These are phyloP conservation scores for Leptopilina drosophilae DNA, from an alignment of 2,888 invertebrate genomes.

Conservation along the genomic window DNA sequence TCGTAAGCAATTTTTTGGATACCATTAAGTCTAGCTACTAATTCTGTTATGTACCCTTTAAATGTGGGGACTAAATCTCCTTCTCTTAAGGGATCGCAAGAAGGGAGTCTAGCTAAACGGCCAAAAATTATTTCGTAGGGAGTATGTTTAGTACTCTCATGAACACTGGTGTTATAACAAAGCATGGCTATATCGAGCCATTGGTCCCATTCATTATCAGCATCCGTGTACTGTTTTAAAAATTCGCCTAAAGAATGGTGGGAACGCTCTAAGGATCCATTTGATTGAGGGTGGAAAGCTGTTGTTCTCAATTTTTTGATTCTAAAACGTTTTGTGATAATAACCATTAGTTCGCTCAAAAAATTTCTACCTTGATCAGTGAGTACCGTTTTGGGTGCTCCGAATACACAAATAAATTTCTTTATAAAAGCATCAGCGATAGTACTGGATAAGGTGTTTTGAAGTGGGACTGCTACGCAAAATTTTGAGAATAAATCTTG, in stretches of 20 bases:
- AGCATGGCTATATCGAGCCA: conserved; percentile 53
- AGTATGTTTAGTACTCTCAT: conserved; percentile 49
- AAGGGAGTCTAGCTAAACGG: conserved; percentile 38
- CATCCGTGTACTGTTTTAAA: conserved; percentile 44
- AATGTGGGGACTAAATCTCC: neutral
- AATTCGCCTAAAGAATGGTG: conserved; percentile 45
- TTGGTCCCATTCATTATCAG: conserved; percentile 52
- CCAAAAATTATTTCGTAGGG: conserved; percentile 54
- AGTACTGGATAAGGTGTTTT: no score
- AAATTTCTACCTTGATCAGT: neutral
- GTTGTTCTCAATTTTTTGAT: neutral
- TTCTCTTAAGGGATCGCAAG: neutral
- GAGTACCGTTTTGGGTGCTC: neutral
- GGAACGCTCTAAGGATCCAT: conserved; percentile 47
- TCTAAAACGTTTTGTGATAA: neutral
- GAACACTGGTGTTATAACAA: conserved; percentile 50
- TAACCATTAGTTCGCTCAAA: neutral
- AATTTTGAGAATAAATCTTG: no score
- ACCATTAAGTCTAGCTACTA: conserved; percentile 40
- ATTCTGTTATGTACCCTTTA: conserved; percentile 42
- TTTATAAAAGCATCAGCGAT: neutral
- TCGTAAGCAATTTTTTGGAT: conserved; percentile 36
- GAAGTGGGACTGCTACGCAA: no score
- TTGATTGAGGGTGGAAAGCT: conserved; percentile 28
- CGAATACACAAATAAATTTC: neutral